phyloP scores from a whole-genome alignment of 2,797 vertebrate species.

The Siniperca obscura region DNA sequence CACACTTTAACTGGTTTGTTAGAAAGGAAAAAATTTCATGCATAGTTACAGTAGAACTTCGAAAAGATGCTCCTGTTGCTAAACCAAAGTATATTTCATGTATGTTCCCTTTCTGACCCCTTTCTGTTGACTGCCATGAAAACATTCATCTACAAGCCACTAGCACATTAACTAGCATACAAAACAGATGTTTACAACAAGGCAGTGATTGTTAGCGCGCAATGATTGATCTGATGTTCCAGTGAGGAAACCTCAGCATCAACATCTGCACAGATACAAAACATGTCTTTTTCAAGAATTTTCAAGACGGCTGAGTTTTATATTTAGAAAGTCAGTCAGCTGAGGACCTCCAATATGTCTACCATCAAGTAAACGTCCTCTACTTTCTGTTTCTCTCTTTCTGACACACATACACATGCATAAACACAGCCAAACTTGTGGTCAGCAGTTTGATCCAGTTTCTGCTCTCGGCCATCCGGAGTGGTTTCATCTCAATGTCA shows the following conservation, averaged over 20 bases:
- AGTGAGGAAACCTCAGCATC: conserved; percentile 38
- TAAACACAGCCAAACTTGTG: conserved; percentile 59
- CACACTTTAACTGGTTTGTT: not conserved
- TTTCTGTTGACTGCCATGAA: conserved; percentile 12
- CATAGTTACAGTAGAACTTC: not conserved
- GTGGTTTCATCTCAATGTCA: conserved; percentile 66
- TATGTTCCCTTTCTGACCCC: conserved; percentile 21
- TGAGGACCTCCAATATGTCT: conserved; percentile 15
- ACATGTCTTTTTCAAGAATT: not conserved
- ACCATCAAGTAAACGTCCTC: conserved; percentile 15
- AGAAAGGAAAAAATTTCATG: not conserved
- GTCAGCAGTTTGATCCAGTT: conserved; percentile 61
- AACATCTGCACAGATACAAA: conserved; percentile 29
- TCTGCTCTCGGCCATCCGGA: conserved; percentile 68
- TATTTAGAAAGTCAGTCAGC: conserved; percentile 32
- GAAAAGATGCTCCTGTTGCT: no score
- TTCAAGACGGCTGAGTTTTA: conserved; percentile 11
- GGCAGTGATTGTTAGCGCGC: conserved; percentile 41
- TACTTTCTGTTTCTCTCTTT: conserved; percentile 26
- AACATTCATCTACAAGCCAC: conserved; percentile 33
- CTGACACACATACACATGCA: conserved; percentile 23
- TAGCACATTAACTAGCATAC: conserved; percentile 32
- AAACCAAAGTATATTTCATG: not conserved
- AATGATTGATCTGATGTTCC: conserved; percentile 35
- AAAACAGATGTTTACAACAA: conserved; percentile 66